Evolutionary conservation across 2,888 invertebrate species (phyloP).

Genomic region (Theristus sp.): DNA sequence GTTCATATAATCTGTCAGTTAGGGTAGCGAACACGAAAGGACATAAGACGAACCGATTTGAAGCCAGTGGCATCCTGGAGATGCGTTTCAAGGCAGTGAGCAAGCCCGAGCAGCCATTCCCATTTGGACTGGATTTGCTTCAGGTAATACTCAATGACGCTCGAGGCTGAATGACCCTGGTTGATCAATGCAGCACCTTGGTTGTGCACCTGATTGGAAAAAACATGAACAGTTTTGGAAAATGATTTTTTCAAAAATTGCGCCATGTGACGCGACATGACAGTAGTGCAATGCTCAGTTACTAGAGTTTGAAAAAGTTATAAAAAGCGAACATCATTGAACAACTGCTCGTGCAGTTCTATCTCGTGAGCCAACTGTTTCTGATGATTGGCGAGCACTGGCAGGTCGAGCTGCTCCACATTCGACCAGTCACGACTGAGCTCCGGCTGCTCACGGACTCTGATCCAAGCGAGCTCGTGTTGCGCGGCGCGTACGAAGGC

Average conservation of each 20-base stretch:
- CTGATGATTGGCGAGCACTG: conserved; percentile 44
- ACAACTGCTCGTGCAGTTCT: conserved; percentile 83
- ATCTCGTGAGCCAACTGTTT: conserved; percentile 65
- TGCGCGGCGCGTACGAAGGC: conserved; percentile 59
- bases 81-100: conserved; percentile 82
- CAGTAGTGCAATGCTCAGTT: background rate
- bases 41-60: conserved; percentile 43
- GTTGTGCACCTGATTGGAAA: conserved; percentile 49
- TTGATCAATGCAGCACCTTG: conserved; percentile 78
- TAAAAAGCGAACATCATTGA: conserved; percentile 65
- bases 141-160: conserved; percentile 74
- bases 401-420: conserved; percentile 72
- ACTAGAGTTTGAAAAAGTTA: too few relatives aligned
- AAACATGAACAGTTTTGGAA: background rate
- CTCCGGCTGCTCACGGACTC: conserved; percentile 37
- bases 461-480: conserved; percentile 61
- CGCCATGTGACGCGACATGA: background rate
- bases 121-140: conserved; percentile 89
- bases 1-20: background rate
- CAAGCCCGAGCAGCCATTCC: conserved; percentile 89
- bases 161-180: conserved; percentile 83
- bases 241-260: background rate
- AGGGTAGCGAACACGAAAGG: too few relatives aligned
- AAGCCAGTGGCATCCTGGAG: conserved; percentile 75
- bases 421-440: conserved; percentile 81